Evolutionary conservation across 2,888 invertebrate species (phyloP).

Genomic region (Lasius platythorax): DNA sequence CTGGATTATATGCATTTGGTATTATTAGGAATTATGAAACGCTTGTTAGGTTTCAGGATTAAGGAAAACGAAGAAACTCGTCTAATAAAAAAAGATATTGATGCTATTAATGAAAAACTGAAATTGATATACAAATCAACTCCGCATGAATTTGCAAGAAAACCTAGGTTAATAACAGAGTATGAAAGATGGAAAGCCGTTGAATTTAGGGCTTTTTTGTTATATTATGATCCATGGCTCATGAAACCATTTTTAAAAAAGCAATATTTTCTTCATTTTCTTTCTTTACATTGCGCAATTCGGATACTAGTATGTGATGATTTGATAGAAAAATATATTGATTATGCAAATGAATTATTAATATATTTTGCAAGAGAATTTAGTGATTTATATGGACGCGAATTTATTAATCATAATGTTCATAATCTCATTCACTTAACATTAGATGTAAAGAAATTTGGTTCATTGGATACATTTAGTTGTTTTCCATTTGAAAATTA

Average conservation of each 20-base stretch:
- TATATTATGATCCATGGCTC: conserved; percentile 11
- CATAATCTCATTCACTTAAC: conserved; percentile 25
- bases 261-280: conserved; percentile 21
- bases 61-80: conserved; percentile 4
- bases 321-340: conserved; percentile 22
- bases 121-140: conserved; percentile 2
- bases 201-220: conserved; percentile 7
- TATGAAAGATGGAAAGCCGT: conserved; percentile 10
- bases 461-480: conserved; percentile 15
- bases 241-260: conserved; percentile 22
- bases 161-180: conserved; percentile 1
- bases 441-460: conserved; percentile 20
- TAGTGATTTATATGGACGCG: neutral
- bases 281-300: conserved; percentile 29
- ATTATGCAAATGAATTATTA: conserved; percentile 34
- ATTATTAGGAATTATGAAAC: conserved; percentile 4
- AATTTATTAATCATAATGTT: conserved; percentile 30
- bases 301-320: conserved; percentile 9
- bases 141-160: neutral
- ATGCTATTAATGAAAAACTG: conserved; percentile 5
- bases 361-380: conserved; percentile 24
- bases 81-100: neutral
- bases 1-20: conserved; percentile 25
- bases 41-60: conserved; percentile 1
- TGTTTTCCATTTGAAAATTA: conserved; percentile 21